Evolutionary conservation across 1,140 invertebrate species (phyloP), one percentile per base, ranked within the genome.

Genomic region (Drepana arcuata): DNA sequence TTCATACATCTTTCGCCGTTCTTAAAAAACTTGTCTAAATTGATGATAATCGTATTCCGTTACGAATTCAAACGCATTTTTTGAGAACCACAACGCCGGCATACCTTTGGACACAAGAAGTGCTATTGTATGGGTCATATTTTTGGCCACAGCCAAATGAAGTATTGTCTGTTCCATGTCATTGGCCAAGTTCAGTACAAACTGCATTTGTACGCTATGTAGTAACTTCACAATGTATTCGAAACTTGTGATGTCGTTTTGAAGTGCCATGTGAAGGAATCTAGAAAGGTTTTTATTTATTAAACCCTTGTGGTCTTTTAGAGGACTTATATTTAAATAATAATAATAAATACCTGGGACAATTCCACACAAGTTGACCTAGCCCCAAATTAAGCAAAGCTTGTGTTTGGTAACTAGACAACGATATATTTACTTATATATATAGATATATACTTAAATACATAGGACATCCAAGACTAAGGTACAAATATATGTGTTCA

Each of bases 191-290:
- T 81, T 75, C 0, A 78, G 40, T 2, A 78, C 28, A 13, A 59
- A 52, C 0, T 56, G 51, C 58, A 78, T 70, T 6, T 55, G 63
- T 35, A 74, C 48, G 7, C 38, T 55, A 25, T 75, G 54, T 10
- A 77, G 62, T 4, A 81, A 39, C 30, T 75, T 77, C 21, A 79
- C 70, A 2, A 79, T 75, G 40, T 67, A 71, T n/a, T 73, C 65
- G 11, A 79, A 41, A 12, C 70, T 73, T 0, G 60, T 50, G 29
- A 66, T 62, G 24, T 73, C 73, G 39, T 58, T 75, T 24, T 52
- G 59, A 2, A 81, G 26, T 4, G 69, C 64, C 77, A 81, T 75
- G 43, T 81, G 77, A 0, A 81, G 43, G 37, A 77, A 81, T 3
- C 77, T 81, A 41, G 6, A 49, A 28, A 16, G 2, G 30, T n/a